Conservation (phyloP, 2,113 vertebrate genomes). For the Miniopterus natalensis region DNA sequence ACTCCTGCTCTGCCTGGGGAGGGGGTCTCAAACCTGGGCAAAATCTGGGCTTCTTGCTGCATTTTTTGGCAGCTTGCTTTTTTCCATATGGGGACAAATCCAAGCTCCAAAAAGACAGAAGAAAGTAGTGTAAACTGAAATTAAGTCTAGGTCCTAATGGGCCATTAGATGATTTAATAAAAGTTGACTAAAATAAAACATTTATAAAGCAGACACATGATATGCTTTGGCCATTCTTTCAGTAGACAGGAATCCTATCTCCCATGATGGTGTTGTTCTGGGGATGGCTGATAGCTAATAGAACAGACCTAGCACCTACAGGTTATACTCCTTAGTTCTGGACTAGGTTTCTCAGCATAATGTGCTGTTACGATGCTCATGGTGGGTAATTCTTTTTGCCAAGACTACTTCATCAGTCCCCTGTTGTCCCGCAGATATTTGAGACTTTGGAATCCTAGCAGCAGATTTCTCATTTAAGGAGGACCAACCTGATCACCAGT, state of each 20-base stretch:
- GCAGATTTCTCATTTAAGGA: conserved; percentile 76
- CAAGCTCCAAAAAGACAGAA: neutral
- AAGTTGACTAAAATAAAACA: neutral
- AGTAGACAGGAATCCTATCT: neutral
- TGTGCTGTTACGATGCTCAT: neutral
- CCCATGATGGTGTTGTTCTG: conserved; percentile 1
- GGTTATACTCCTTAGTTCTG: neutral
- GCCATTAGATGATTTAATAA: conserved; percentile 9
- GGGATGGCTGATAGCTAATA: neutral
- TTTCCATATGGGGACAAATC: neutral
- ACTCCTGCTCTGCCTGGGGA: neutral
- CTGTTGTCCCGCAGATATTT: conserved; percentile 66
- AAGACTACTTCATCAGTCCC: conserved; percentile 67
- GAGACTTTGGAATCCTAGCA: conserved; percentile 80
- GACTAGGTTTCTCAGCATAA: conserved; percentile 58
- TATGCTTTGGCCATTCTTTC: conserved; percentile 9
- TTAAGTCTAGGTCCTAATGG: neutral
- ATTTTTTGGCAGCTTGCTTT: neutral
- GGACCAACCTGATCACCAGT: conserved; percentile 50
- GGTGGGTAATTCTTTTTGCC: conserved; percentile 64
- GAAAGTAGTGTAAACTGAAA: neutral
- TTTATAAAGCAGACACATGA: neutral
- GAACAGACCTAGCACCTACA: neutral
- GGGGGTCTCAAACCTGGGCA: too few species aligned
- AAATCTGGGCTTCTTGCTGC: neutral